Evolutionary conservation across 1,140 invertebrate species (phyloP).

Genomic region (Macrocentrus cingulum): DNA sequence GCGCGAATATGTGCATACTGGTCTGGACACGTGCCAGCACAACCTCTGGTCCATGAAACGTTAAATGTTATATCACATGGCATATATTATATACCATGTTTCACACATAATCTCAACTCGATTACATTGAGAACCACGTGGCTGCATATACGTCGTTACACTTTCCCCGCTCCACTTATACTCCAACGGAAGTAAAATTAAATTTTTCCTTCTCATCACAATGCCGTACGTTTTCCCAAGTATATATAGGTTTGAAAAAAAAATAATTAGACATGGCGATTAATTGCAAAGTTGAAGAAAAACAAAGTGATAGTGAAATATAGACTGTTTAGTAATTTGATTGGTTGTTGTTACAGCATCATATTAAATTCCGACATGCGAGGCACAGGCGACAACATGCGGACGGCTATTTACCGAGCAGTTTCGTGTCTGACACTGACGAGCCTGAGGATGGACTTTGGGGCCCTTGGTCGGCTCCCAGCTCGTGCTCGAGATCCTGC

Average conservation of each 20-base stretch:
- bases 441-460: slow-evolving; percentile 66
- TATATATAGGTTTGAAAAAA: too few relatives aligned
- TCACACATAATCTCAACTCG: too few relatives aligned
- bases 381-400: slow-evolving; percentile 74
- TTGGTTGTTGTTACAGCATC: slow-evolving; percentile 46
- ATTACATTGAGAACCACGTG: too few relatives aligned
- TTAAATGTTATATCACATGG: slow-evolving; percentile 44
- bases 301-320: too few relatives aligned
- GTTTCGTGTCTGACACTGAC: slow-evolving; percentile 67
- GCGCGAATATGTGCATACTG: slow-evolving; percentile 41
- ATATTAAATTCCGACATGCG: slow-evolving; percentile 55
- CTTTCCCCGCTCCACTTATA: too few relatives aligned
- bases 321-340: too few relatives aligned
- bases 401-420: slow-evolving; percentile 68
- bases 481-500: slow-evolving; percentile 81
- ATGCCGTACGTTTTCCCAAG: too few relatives aligned
- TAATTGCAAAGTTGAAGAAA: too few relatives aligned
- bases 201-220: too few relatives aligned
- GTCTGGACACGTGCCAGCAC: slow-evolving; percentile 43
- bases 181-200: too few relatives aligned
- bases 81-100: neutral
- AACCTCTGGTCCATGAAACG: slow-evolving; percentile 40
- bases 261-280: too few relatives aligned
- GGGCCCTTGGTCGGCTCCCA: slow-evolving; percentile 75
- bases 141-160: too few relatives aligned